These are phyloP conservation scores for Vultur gryphus DNA, from an alignment of 2,797 vertebrate species.

Conservation along the genomic window DNA sequence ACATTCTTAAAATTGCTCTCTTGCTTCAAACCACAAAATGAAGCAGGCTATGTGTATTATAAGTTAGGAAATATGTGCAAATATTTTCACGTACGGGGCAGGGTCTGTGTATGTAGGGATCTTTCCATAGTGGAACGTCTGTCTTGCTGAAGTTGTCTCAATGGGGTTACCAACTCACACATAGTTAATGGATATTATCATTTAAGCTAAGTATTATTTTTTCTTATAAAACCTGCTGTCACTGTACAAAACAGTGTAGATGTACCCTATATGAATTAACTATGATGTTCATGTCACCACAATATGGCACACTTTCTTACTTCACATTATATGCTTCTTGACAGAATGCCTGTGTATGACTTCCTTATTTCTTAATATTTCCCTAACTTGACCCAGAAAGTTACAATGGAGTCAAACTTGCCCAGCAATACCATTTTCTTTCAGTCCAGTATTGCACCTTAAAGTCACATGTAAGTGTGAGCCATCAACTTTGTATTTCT, in stretches of 20 bases:
- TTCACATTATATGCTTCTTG: neutral
- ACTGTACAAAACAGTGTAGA: neutral
- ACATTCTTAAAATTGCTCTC: neutral
- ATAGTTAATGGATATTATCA: neutral
- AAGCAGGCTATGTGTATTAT: neutral
- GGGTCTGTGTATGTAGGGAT: neutral
- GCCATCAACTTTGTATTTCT: neutral
- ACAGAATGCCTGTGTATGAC: neutral
- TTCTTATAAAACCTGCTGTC: neutral
- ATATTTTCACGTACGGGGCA: neutral
- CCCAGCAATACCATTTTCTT: neutral
- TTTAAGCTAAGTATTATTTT: neutral
- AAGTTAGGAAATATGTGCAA: neutral
- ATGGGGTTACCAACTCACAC: neutral
- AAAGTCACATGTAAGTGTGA: neutral
- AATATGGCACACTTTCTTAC: neutral
- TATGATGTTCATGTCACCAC: neutral
- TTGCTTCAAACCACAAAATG: neutral
- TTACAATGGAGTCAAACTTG: neutral
- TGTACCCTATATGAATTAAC: neutral
- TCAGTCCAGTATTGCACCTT: neutral
- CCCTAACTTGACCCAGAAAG: neutral
- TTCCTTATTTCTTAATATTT: neutral
- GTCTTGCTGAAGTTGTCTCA: neutral
- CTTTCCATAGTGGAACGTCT: neutral